Base-by-base conservation (phyloP, 92 coral and sea anemone species). In the Palythoa heliodiscus region DNA sequence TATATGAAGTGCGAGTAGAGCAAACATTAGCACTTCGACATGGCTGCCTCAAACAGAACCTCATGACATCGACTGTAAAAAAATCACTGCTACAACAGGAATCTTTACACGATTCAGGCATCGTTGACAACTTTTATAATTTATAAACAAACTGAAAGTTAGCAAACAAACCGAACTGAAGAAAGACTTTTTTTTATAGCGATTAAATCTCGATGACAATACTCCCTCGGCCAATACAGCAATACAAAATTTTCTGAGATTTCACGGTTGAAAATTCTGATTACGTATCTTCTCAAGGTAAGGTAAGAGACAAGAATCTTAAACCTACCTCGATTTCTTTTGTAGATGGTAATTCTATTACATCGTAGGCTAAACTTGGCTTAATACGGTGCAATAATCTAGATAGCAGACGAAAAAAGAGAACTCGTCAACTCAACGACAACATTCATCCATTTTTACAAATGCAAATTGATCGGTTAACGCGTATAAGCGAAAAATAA, bases 351-450 rank as follows among this genome's bases (percentile, higher is more conserved):
- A 80, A 11, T 66, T 80, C 84, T 53, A 80, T 80, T 11, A 80
- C 84, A 67, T 66, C 74, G 84, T 80, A 80, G 53, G 84, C 84
- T 13, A 80, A 70, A 80, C 74, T 80, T 38, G 84, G 84, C 38
- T 80, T 57, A 64, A 80, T 80, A 11, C 84, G 84, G 24, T 80
- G 84, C 58, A 80, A 55, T 53, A 80, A 80, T 70, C 84, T 80
- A 11, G n/a, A n/a, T n/a, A n/a, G 60, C 60, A 64, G 60, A 24
- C 12, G 74, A 66, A 24, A 1, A 5, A 2, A n/a, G 16, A 47
- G 63, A n/a, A 25, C 17, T 29, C 63, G 40, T 75, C 79, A 78
- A 78, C 11, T 29, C 35, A 29, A 29, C 35, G 35, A 53, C 16
- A 55, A 9, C 20, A 35, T 57, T 70, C 47, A 63, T 0, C 61